Base-by-base conservation (phyloP, 2,888 invertebrate genomes). In the Epirrita christyi region DNA sequence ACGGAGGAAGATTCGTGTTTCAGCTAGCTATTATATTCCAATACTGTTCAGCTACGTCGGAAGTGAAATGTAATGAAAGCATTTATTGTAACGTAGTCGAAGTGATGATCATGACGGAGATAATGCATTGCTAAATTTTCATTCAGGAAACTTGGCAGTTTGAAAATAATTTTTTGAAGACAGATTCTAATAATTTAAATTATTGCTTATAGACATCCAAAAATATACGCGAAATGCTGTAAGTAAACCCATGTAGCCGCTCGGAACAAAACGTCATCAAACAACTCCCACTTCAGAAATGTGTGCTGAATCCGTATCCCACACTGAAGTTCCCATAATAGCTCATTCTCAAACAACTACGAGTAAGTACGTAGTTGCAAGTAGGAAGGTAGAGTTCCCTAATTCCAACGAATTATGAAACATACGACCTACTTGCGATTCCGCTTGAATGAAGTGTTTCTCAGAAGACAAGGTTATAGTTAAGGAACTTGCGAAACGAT, bases 401-500 rank as follows among this genome's bases (percentile, higher is more conserved):
- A 15, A 41, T 59, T 44, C 51, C 51, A 48, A 40, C 53, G 46
- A 51, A 55, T 48, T 59, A 55, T 43, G 43, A 32, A 55, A 47
- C 51, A 55, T 44, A 41, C 55, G 59, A 59, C 77, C 77, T 61
- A 69, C 44, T 66, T 75, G 58, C 60, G 45, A 67, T 59, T 67
- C 53, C 53, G 49, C 64, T 64, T 72, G 71, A 75, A 75, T 76
- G 70, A 73, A 68, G 51, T 52, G 54, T 44, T 74, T 72, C 76
- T 52, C 32, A 40, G 43, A 48, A 55, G 6, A 36, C 14, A 27
- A 36, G 40, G 8, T 55, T n/a, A 59, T 54, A 56, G 54, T 9
- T 15, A 46, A n/a, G n/a, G n/a, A 54, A 37, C 55, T 55, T 58
- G 58, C 44, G 47, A 58, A 56, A 44, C 51, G 53, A 56, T 60